Conservation (phyloP, 2,888 invertebrate species). For the Dendrolimus houi region DNA sequence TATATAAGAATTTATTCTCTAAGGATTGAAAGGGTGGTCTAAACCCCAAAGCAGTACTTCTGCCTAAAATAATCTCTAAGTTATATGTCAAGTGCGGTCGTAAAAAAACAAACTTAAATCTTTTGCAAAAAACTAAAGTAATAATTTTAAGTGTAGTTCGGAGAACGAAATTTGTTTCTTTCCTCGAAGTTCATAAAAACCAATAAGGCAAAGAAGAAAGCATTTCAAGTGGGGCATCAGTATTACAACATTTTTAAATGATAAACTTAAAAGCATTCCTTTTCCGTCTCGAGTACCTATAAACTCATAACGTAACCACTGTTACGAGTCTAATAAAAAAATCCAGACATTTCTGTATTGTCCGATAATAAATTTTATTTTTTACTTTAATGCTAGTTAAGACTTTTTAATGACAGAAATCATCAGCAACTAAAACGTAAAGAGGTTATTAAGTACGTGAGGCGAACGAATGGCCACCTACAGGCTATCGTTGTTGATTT, state of each 20-base stretch:
- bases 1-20: not conserved
- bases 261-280: slow-evolving; percentile 66
- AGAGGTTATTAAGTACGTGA: not conserved
- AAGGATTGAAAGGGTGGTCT: not conserved
- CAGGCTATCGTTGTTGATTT: not conserved
- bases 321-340: not conserved
- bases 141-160: slow-evolving; percentile 37
- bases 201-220: slow-evolving; percentile 24
- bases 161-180: slow-evolving; percentile 26
- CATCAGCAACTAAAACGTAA: not conserved
- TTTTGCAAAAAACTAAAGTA: slow-evolving; percentile 26
- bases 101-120: slow-evolving; percentile 9
- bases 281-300: slow-evolving; percentile 44
- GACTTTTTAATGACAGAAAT: not conserved
- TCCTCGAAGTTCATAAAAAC: slow-evolving; percentile 18
- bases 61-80: not conserved
- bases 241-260: slow-evolving; percentile 59
- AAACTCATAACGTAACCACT: slow-evolving; percentile 37
- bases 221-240: slow-evolving; percentile 52
- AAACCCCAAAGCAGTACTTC: not conserved
- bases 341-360: not conserved
- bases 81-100: slow-evolving; percentile 7
- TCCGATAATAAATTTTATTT: not conserved
- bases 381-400: not conserved
- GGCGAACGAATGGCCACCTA: not conserved